phyloP scores from a whole-genome alignment of 2,113 vertebrate species.

The Chamaea fasciata region DNA sequence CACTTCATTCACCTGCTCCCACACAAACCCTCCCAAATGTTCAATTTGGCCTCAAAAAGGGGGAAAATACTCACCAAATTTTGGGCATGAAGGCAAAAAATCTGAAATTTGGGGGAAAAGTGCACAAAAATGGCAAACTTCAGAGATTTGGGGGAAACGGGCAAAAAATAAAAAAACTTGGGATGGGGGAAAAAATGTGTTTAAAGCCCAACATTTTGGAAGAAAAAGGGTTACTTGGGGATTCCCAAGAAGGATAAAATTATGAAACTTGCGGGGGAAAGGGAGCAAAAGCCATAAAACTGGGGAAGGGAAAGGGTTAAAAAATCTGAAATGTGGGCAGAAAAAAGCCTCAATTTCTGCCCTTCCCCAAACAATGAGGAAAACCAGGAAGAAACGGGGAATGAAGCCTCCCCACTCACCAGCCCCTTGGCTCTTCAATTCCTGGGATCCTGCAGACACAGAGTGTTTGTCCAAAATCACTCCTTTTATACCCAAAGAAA shows the following conservation, averaged over 20 bases:
- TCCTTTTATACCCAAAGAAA: neutral
- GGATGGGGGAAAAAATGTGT: no score
- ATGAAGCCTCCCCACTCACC: neutral
- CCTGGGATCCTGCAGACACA: fast-evolving
- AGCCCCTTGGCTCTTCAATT: neutral
- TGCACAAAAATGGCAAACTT: neutral
- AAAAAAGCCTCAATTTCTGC: neutral
- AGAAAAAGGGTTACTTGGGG: neutral
- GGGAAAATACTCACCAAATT: neutral
- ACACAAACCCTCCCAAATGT: neutral
- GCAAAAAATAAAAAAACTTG: neutral
- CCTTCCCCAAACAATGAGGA: neutral
- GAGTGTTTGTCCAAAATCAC: neutral
- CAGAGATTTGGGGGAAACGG: no score
- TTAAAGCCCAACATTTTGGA: neutral
- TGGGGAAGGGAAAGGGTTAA: neutral
- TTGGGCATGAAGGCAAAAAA: neutral
- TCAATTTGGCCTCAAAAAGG: neutral
- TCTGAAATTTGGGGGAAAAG: neutral
- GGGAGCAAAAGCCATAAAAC: neutral
- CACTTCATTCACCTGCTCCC: neutral
- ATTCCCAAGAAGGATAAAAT: neutral
- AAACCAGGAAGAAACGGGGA: neutral
- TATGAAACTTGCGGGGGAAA: neutral
- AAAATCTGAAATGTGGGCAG: neutral